Evolutionary conservation across 2,888 invertebrate genomes (phyloP), one percentile per base, ranked within the genome.

Genomic region (Euspilapteryx auroguttella): DNA sequence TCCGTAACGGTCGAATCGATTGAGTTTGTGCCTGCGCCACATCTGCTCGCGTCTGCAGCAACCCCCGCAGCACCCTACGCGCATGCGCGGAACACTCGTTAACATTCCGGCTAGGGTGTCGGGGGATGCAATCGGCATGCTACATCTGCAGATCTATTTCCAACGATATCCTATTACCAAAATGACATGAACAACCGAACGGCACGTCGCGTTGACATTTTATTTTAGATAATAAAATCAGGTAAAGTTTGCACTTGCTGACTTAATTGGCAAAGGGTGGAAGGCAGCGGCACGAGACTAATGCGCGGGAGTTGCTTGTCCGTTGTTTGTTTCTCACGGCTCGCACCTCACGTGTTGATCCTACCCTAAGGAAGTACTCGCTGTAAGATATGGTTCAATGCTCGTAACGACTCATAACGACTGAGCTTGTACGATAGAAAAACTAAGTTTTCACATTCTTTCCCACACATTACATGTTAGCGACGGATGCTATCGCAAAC

Each of bases 261-360:
- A 48, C 45, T 55, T 55, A 59, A 56, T 59, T 54, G 57, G n/a
- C n/a, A n/a, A 50, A 38, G 30, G 28, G 12, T 14, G n/a, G 17
- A 12, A 12, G n/a, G 40, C 56, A 54, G 40, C 53, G 51, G 43
- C 45, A 53, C 52, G 57, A 48, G 45, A 58, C 59, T 59, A 63
- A 66, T 61, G 56, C 44, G 33, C 36, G 33, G 37, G 43, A 45
- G 47, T 47, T 49, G 54, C 54, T 58, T 55, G 54, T 21, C 37
- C 45, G 50, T n/a, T n/a, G n/a, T n/a, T n/a, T n/a, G n/a, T n/a
- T 71, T 71, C 71, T 59, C 73, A 71, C 66, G 65, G 35, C 9
- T 23, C 32, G 37, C 35, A 29, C 37, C 43, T 42, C 44, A 49
- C 45, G 47, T 51, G 52, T 41, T 39, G 38, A 39, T 33, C 28